Conservation (phyloP, 2,888 invertebrate genomes). For the Ecdyonurus torrentis region DNA sequence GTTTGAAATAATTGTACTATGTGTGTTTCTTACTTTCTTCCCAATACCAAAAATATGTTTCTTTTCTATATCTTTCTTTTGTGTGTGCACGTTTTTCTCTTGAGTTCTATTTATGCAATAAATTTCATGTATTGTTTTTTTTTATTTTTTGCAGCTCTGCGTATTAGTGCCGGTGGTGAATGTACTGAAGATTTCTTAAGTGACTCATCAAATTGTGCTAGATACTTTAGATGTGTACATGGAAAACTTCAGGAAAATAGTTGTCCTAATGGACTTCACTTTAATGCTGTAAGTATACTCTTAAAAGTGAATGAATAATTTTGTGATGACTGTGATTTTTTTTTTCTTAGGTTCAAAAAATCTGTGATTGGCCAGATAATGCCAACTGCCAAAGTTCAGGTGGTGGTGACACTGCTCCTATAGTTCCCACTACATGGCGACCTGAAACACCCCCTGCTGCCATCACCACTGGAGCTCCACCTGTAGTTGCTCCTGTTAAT, state of each 20-base stretch:
- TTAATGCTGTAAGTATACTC: conserved; percentile 41
- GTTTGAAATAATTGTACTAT: too few species aligned
- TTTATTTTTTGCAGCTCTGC: conserved; percentile 6
- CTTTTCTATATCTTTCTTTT: too few species aligned
- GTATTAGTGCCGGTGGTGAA: background rate
- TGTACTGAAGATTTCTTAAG: conserved; percentile 49
- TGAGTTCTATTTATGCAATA: too few species aligned
- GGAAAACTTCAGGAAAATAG: conserved; percentile 53
- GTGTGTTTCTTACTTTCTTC: too few species aligned
- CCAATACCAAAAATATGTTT: too few species aligned
- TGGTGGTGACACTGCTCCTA: background rate
- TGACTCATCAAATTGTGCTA: conserved; percentile 49
- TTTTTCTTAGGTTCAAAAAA: conserved; percentile 33
- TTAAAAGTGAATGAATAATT: background rate
- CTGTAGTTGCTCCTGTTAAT: background rate
- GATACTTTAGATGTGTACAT: conserved; percentile 63
- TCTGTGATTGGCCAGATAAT: conserved; percentile 55
- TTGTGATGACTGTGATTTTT: background rate
- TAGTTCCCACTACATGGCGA: background rate
- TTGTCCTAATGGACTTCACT: conserved; percentile 55
- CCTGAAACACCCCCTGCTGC: background rate
- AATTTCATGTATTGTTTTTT: background rate
- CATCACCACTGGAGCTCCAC: background rate
- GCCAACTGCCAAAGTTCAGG: conserved; percentile 35
- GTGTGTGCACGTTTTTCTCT: too few species aligned